phyloP scores from a whole-genome alignment of 2,888 invertebrate genomes.

The Ichneumoninae sp. region DNA sequence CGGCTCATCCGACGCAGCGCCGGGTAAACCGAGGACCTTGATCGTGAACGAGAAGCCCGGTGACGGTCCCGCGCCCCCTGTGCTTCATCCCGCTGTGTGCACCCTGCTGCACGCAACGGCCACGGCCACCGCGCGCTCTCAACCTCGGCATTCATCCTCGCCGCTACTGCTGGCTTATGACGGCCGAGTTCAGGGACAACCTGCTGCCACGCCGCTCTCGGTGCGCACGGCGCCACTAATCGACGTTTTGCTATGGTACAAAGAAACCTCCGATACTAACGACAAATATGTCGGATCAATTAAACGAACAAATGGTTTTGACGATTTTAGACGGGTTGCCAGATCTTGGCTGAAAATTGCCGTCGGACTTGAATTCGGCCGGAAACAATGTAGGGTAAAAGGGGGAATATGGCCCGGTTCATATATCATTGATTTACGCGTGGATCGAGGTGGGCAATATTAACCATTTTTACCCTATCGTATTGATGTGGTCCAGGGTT shows the following conservation, averaged over 20 bases:
- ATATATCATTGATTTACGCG: too few species aligned
- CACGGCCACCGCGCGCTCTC: conserved; percentile 65
- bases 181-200: conserved; percentile 42
- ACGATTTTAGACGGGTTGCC: too few species aligned
- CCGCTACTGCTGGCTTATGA: conserved; percentile 39
- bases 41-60: conserved; percentile 76
- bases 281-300: too few species aligned
- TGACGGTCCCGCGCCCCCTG: conserved; percentile 59
- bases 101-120: conserved; percentile 67
- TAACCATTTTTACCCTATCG: too few species aligned
- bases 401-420: too few species aligned
- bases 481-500: not conserved
- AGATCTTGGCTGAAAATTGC: too few species aligned
- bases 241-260: not conserved
- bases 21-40: conserved; percentile 76
- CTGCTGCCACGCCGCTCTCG: not conserved
- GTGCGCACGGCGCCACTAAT: not conserved
- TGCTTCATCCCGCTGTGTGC: conserved; percentile 56
- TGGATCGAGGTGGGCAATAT: too few species aligned
- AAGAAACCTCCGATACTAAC: too few species aligned
- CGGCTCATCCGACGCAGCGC: conserved; percentile 64
- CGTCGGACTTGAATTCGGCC: too few species aligned
- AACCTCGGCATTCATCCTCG: conserved; percentile 59
- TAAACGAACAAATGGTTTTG: too few species aligned
- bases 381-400: too few species aligned